Percentiles rank a stretch among this genome's conserved stretches.
phyloP scores from a whole-genome alignment of 2,113 vertebrate genomes.

The Triplophysa dalaica region DNA sequence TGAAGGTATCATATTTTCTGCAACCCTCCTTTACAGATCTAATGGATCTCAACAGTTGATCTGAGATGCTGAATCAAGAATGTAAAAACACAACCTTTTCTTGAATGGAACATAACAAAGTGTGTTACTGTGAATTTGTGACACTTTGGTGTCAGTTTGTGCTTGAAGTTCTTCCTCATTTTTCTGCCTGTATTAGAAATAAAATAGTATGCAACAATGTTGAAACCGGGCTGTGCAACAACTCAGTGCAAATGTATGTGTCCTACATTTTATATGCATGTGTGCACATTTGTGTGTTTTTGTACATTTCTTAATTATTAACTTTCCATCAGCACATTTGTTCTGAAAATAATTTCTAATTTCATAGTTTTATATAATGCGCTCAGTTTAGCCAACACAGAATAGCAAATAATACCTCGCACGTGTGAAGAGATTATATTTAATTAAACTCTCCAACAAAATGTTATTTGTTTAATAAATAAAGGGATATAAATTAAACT shows the following conservation, averaged over 20 bases:
- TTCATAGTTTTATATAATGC: conserved; percentile 39
- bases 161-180: conserved; percentile 1
- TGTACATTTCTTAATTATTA: conserved; percentile 67
- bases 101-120: background rate
- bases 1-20: background rate
- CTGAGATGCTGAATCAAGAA: background rate
- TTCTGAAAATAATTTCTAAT: conserved; percentile 11
- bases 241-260: background rate
- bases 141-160: background rate
- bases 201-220: conserved; percentile 6
- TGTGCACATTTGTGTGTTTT: conserved; percentile 63
- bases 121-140: conserved; percentile 43
- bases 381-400: conserved; percentile 41
- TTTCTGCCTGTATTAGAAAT: conserved; percentile 20
- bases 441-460: conserved; percentile 47
- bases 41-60: background rate
- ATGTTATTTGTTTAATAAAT: conserved; percentile 16
- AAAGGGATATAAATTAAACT: background rate
- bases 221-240: conserved; percentile 16
- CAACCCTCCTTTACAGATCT: background rate
- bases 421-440: conserved; percentile 58
- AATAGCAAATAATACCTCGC: conserved; percentile 60
- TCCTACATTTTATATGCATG: conserved; percentile 66
- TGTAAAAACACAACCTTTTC: conserved; percentile 4
- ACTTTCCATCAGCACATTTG: conserved; percentile 47